Percentiles rank a stretch among this genome's conserved stretches.
phyloP scores from a whole-genome alignment of 2,888 invertebrate species.

The Emmelina monodactyla region DNA sequence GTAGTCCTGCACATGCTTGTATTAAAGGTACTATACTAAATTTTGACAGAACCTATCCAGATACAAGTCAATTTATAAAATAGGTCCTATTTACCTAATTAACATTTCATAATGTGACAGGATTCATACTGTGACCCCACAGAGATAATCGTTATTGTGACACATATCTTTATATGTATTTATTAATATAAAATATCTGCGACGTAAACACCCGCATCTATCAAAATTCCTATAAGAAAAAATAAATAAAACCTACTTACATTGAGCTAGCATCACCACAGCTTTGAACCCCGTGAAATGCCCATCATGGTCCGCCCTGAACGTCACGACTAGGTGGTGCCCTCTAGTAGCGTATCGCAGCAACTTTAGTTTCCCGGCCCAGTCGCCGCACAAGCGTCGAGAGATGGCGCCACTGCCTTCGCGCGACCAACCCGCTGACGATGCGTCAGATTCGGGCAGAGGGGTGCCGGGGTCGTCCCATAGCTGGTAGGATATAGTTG shows the following conservation, averaged over 20 bases:
- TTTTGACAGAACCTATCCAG: no score
- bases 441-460: constrained; percentile 41
- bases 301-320: constrained; percentile 80
- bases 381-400: constrained; percentile 77
- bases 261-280: constrained; percentile 74
- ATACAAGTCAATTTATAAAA: no score
- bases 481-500: constrained; percentile 28
- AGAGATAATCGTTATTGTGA: no score
- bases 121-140: no score
- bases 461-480: constrained; percentile 46
- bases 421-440: constrained; percentile 46
- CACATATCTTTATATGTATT: no score
- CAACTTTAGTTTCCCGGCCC: constrained; percentile 79
- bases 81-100: no score
- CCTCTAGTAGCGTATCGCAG: constrained; percentile 70
- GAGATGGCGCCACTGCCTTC: constrained; percentile 31
- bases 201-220: no score
- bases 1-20: no score
- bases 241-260: constrained; percentile 71
- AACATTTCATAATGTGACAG: no score
- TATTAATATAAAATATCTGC: no score
- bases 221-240: not conserved
- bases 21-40: no score
- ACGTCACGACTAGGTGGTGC: constrained; percentile 70
- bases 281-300: constrained; percentile 79